Base-by-base conservation (phyloP, 2,888 invertebrate species). In the Orthosia gothica region DNA sequence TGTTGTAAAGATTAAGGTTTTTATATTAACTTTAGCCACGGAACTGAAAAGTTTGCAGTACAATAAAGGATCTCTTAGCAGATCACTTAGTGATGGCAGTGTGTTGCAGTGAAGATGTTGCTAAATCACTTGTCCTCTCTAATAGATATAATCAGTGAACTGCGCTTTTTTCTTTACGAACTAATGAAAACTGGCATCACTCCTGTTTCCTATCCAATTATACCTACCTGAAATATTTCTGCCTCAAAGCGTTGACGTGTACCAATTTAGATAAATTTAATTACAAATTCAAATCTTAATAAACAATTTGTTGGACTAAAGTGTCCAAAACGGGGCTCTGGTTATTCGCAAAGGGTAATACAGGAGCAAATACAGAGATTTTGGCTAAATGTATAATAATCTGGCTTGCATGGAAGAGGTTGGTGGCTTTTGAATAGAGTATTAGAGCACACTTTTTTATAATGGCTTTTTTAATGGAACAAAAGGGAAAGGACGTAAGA, bases 301-400 rank as follows among this genome's bases (percentile, higher is more conserved):
- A 76, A 82, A 71, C n/a, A 66, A 83, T 72, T 83, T 58, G n/a
- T 75, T 54, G 49, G 45, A 75, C 47, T 18, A 16, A 74, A 82
- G 63, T 57, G 47, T 47, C 52, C 11, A 23, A 59, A 68, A 55
- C 45, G 12, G 32, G 32, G 20, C 54, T n/a, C 49, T 67, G 50
- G 63, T 73, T 70, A 70, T 70, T 83, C 62, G 58, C 55, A 82
- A 70, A 72, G 68, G 58, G 57, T 75, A 71, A 67, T 59, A 68
- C 61, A 49, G 67, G 23, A 69, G 68, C 65, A 79, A 76, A 64
- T 69, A 70, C 69, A 61, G 70, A 74, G 65, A 66, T 77, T 73
- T 66, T 47, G 54, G 49, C 52, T 83, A 65, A 70, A 83, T 78
- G 59, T 65, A 64, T 81, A 71, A 73, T 79, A 66, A 71, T 70